Percentiles rank a stretch among this genome's conserved stretches.
These are phyloP conservation scores for Drymodes brunneopygia DNA, from an alignment of 2,113 vertebrate genomes.

Conservation along the genomic window DNA sequence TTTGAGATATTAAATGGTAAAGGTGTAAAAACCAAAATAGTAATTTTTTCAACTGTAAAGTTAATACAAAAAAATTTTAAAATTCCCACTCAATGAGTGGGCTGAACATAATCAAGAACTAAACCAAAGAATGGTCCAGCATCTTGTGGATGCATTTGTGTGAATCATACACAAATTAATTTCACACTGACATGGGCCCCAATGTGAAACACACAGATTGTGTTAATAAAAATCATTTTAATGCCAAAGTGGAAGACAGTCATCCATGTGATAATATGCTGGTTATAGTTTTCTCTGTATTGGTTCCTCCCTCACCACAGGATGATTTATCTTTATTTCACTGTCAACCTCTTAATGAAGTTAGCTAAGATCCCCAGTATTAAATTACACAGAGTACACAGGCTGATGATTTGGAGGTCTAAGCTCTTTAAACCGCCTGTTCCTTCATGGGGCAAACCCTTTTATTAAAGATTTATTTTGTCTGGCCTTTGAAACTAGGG, in stretches of 20 bases:
- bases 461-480: conserved; percentile 55
- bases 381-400: conserved; percentile 40
- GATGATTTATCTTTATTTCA: conserved; percentile 37
- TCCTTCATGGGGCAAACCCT: conserved; percentile 22
- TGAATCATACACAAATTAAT: neutral
- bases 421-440: neutral
- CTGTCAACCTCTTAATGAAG: conserved; percentile 22
- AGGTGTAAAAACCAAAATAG: neutral
- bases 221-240: neutral
- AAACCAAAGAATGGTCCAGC: neutral
- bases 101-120: neutral
- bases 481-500: conserved; percentile 28
- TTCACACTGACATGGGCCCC: neutral
- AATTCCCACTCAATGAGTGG: neutral
- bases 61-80: neutral
- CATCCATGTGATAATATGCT: neutral
- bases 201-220: neutral
- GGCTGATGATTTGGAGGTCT: neutral
- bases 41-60: neutral
- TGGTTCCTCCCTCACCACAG: neutral
- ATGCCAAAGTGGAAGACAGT: neutral
- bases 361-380: conserved; percentile 30
- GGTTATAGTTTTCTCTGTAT: neutral
- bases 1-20: neutral
- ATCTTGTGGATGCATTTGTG: neutral